Evolutionary conservation across 2,888 invertebrate genomes (phyloP), one percentile per base, ranked within the genome.

Genomic region (Smittia sp.): DNA sequence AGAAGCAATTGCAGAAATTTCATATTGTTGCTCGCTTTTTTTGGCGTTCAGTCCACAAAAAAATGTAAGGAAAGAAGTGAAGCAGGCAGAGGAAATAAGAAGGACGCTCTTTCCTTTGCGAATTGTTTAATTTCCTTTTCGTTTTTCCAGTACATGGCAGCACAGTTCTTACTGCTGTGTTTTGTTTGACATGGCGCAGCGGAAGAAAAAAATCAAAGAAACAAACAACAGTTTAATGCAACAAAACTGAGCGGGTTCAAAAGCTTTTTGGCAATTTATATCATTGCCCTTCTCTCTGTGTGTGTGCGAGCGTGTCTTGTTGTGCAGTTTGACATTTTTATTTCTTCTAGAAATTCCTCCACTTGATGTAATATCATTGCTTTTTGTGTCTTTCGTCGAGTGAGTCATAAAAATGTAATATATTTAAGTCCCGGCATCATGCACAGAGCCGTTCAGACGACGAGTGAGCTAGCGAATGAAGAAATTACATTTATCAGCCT

Each of bases 391-490:
- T 46, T 58, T 58, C 58, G 58, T 58, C 58, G 18, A 58, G 58
- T 58, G 54, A 70, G 54, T 54, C 52, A 70, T 70, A 70, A 70
- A 70, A 70, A 54, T 32, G 52, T 70, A 70, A 70, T 70, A 70
- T 52, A 70, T 70, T 70, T 54, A 70, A 70, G 69, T 70, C 54
- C 4, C 7, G 3, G 22, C 20, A 46, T 46, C 46, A 58, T 58
- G 22, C 18, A 54, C 25, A 11, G 68, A 13, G 22, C 22, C 58
- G 58, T 58, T 58, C 22, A 58, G 9, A 20, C 18, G 7, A 38
- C 38, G 38, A 11, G 38, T 38, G 11, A 38, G 11, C 11, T 38
- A 9, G 38, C n/a, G n/a, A n/a, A n/a, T n/a, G 25, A 52, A 46
- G 39, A 39, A 38, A 70, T 70, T 70, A 54, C 69, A 70, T 70